A percentile compares a stretch with the other conserved stretches of the same genome.
Conservation (phyloP, 2,113 vertebrate genomes). For the Dolichallabes microphthalmus region DNA sequence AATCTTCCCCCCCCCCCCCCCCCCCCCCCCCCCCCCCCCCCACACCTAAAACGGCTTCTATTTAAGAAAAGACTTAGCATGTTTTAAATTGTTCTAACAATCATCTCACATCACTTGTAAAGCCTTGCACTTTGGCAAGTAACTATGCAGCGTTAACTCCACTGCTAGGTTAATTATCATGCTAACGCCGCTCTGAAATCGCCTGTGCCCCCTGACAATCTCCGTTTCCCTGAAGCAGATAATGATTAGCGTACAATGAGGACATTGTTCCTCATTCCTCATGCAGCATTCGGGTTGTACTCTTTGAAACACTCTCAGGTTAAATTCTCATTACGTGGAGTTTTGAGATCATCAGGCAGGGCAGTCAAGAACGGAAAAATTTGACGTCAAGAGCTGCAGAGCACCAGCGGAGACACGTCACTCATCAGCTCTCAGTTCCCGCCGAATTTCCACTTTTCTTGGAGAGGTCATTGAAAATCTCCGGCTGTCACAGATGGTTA, state of each 20-base stretch:
- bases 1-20: too few relatives aligned
- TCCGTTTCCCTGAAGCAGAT: slow-evolving; percentile 12
- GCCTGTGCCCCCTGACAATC: neutral
- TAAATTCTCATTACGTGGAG: neutral
- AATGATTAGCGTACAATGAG: neutral
- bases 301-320: neutral
- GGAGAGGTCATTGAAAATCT: neutral
- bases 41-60: neutral
- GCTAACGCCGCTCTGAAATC: neutral
- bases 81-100: neutral
- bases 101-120: neutral
- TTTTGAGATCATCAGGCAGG: neutral
- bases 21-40: too few relatives aligned
- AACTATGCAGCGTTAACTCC: neutral
- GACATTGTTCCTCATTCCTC: neutral
- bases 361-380: neutral
- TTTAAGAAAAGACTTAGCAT: neutral
- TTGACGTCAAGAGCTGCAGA: neutral
- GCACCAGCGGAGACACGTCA: neutral
- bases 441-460: neutral
- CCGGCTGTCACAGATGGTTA: neutral
- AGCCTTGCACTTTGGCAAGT: neutral
- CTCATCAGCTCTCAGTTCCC: neutral
- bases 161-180: neutral
- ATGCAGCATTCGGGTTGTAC: neutral